These are phyloP conservation scores for Willowsia nigromaculata DNA, from an alignment of 2,888 invertebrate genomes.

Conservation along the genomic window DNA sequence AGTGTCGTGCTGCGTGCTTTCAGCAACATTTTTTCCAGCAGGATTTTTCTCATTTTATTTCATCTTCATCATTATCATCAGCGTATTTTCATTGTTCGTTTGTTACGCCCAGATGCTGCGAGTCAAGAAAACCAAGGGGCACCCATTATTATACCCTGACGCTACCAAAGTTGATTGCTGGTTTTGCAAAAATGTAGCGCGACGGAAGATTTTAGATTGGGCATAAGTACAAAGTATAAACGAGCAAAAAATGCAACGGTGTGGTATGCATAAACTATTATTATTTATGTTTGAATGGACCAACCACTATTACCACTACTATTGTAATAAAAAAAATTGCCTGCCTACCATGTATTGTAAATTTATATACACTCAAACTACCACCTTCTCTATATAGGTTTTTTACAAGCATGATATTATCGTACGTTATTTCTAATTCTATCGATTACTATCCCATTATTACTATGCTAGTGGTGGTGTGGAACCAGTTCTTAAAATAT, in stretches of 20 bases:
- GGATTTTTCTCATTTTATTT: neutral
- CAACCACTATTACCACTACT: neutral
- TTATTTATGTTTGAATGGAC: neutral
- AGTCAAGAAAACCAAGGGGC: conserved; percentile 16
- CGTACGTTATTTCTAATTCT: neutral
- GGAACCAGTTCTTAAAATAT: conserved; percentile 37
- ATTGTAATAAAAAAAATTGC: too few relatives aligned
- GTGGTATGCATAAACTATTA: neutral
- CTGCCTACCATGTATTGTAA: too few relatives aligned
- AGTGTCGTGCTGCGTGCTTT: conserved; percentile 6
- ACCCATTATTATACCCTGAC: neutral
- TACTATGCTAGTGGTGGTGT: neutral
- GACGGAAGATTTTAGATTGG: conserved; percentile 18
- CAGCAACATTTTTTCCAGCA: conserved; percentile 36
- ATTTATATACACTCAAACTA: too few relatives aligned
- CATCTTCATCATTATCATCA: neutral
- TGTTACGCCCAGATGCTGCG: conserved; percentile 16
- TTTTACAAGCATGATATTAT: too few relatives aligned
- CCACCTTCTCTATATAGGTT: too few relatives aligned
- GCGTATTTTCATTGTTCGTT: neutral
- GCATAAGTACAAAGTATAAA: neutral
- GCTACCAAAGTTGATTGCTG: neutral
- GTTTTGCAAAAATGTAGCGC: neutral
- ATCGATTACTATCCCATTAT: neutral
- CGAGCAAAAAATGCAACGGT: conserved; percentile 33